A percentile compares a stretch with the other conserved stretches of the same genome.
Evolutionary conservation across 2,888 invertebrate genomes (phyloP).

Genomic region (Liopterus haemorrhoidalis): DNA sequence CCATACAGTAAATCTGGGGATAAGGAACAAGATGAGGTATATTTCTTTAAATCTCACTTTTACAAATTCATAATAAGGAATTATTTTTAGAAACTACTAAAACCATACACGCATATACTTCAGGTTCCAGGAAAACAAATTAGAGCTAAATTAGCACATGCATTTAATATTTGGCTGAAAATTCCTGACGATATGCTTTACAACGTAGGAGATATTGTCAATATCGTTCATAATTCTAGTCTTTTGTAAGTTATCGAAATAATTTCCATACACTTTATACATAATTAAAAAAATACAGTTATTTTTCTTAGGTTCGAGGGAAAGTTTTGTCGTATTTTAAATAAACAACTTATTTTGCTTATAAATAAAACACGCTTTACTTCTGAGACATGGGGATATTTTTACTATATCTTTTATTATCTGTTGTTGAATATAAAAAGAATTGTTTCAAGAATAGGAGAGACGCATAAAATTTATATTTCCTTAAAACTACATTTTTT

Average conservation of each 20-base stretch:
- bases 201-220: conserved; percentile 82
- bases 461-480: too few species aligned
- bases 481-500: too few species aligned
- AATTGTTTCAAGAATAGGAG: too few species aligned
- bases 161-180: conserved; percentile 93
- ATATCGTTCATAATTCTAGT: conserved; percentile 96
- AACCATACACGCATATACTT: conserved; percentile 85
- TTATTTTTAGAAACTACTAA: conserved; percentile 72
- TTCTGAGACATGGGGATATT: too few species aligned
- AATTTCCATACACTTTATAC: neutral
- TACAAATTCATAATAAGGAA: too few species aligned
- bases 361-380: too few species aligned
- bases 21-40: conserved; percentile 64
- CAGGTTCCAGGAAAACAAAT: conserved; percentile 94
- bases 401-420: too few species aligned
- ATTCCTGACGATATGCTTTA: conserved; percentile 78
- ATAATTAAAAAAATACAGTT: conserved; percentile 8
- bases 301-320: too few species aligned
- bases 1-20: conserved; percentile 50
- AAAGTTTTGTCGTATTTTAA: too few species aligned
- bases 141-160: conserved; percentile 76
- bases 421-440: too few species aligned
- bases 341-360: too few species aligned
- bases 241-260: conserved; percentile 70
- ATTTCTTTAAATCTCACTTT: conserved; percentile 24